These are phyloP conservation scores for Phaonia tiefii DNA, from an alignment of 2,888 invertebrate genomes.

Conservation along the genomic window DNA sequence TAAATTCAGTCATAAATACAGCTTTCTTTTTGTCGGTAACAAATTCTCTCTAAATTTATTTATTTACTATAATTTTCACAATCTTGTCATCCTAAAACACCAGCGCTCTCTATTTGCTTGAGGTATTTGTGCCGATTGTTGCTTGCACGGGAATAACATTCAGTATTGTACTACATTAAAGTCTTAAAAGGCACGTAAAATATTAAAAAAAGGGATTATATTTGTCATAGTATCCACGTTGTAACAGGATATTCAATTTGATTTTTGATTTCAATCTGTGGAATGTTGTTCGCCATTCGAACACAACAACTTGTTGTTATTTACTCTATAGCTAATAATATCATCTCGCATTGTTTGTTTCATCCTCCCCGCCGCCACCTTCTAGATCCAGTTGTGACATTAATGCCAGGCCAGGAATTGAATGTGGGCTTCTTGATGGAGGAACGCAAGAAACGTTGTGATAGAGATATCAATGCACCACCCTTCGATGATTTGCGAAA, in stretches of 20 bases:
- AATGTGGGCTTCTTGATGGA: conserved; percentile 98
- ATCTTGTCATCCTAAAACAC: too few species aligned
- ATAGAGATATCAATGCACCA: conserved; percentile 97
- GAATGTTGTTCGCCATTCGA: conserved; percentile 17
- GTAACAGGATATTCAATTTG: conserved; percentile 24
- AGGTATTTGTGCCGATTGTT: not conserved
- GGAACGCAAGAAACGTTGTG: conserved; percentile 96
- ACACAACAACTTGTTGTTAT: conserved; percentile 26
- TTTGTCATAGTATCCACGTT: not conserved
- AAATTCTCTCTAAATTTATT: too few species aligned
- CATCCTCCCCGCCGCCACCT: conserved; percentile 35
- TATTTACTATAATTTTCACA: too few species aligned
- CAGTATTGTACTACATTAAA: conserved; percentile 9
- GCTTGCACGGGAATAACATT: not conserved
- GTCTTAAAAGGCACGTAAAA: conserved; percentile 59
- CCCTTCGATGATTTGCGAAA: conserved; percentile 99
- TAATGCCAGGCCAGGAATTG: conserved; percentile 84
- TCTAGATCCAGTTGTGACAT: conserved; percentile 85
- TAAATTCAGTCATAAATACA: too few species aligned
- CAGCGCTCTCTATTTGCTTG: conserved; percentile 1
- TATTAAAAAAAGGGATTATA: conserved; percentile 55
- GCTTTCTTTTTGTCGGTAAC: too few species aligned
- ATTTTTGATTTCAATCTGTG: conserved; percentile 21
- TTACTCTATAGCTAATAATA: not conserved
- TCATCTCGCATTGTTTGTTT: conserved; percentile 19